These are phyloP conservation scores for Sminthopsis crassicaudata DNA, from an alignment of 2,113 vertebrate genomes.

Conservation along the genomic window DNA sequence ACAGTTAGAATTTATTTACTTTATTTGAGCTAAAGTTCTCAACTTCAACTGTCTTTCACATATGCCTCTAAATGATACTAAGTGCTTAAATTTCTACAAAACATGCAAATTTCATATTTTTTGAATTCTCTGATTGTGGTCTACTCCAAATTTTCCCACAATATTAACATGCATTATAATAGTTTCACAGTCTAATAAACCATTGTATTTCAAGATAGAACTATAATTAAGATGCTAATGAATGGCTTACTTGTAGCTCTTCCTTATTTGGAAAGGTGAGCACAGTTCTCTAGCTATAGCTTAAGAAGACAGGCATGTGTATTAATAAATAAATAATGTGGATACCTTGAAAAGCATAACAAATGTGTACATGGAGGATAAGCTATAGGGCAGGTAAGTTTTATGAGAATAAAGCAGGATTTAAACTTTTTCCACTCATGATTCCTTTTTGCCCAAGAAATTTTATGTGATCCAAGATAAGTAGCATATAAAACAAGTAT, in stretches of 20 bases:
- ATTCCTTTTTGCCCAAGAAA: too few species aligned
- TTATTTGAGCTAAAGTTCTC: background rate
- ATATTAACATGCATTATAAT: background rate
- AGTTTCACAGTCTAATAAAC: background rate
- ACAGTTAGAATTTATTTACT: background rate
- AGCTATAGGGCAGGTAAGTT: background rate
- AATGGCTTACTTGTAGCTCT: background rate
- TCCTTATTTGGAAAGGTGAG: constrained; percentile 33
- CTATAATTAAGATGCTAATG: background rate
- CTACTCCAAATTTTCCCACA: constrained; percentile 22
- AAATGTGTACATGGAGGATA: background rate
- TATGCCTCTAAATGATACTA: background rate
- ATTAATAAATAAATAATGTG: background rate
- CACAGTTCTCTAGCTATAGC: background rate
- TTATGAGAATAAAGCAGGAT: background rate
- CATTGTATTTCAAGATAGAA: constrained; percentile 5
- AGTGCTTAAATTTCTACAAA: background rate
- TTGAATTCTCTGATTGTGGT: background rate
- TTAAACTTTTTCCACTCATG: too few species aligned
- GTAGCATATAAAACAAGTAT: too few species aligned
- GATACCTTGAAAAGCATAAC: background rate
- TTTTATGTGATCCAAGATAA: too few species aligned
- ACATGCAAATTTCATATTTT: background rate
- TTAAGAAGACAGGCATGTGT: background rate
- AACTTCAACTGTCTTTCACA: background rate